Evolutionary conservation across 2,888 invertebrate genomes (phyloP), one percentile per base, ranked within the genome.

Genomic region (Lycocerus yunnanus): DNA sequence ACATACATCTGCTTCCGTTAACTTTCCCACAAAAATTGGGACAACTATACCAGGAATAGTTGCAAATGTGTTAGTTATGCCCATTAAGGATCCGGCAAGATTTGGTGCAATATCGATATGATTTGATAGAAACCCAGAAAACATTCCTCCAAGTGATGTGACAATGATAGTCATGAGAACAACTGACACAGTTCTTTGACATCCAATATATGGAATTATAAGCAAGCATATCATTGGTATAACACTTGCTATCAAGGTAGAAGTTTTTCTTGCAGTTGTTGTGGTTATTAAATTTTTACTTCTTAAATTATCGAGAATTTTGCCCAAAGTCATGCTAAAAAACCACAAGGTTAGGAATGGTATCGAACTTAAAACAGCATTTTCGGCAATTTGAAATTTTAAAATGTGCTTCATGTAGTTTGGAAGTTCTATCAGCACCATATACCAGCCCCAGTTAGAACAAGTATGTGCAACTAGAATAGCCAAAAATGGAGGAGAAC

Each of bases 21-120:
- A 85, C 68, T 89, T 86, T 68, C 94, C 94, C 0, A 95, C 95
- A 81, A 93, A 91, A 73, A 92, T 87, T 0, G 95, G 95, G 0
- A 95, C 94, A 0, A 94, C 88, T 69, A 95, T 94, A 15, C 95
- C 95, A 0, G 95, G 95, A 69, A 96, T 88, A 0, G 95, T 95
- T 1, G 94, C 95, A 10, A 91, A 88, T 0, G 93, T 93, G 83
- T 96, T 96, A 0, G 95, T 95, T 0, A 95, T 85, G 0, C 94
- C 95, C 86, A 95, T 92, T 15, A 96, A 85, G 0, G 94, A 95
- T 21, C 94, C 94, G 21, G 95, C 94, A 84, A 92, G 95, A 84
- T 95, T 94, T 0, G 95, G 94, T 0, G 95, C 93, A 80, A 95
- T 93, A 83, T 95, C 95, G 81, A 95, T 95, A 83, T 95, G 95